Base-by-base conservation (phyloP, 2,888 invertebrate genomes). In the Caenorhabditis sp. region DNA sequence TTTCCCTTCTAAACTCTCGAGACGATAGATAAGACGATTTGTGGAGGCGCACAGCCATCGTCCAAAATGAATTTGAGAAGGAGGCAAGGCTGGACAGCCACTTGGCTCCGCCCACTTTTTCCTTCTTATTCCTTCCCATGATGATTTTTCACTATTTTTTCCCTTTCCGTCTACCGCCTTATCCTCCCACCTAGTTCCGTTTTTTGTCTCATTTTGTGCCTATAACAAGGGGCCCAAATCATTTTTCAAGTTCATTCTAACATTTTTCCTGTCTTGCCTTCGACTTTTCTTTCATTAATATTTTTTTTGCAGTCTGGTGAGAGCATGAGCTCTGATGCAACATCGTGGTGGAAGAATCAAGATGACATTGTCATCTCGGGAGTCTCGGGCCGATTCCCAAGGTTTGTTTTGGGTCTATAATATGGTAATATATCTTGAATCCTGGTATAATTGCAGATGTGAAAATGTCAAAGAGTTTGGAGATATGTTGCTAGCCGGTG, bases 381-480 rank as follows among this genome's bases (percentile, higher is more conserved):
- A 65, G 87, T 90, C 50, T 89, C 90, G 31, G 89, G 90, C 61
- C 87, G 96, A 78, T 91, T 97, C 83, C 97, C 97, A 14, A 94
- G 79, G 82, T 80, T 62, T n/a, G 67, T 26, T 26, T 53, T 50
- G 17, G n/a, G 4, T 20, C 23, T 53, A n/a, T n/a, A n/a, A n/a
- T n/a, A n/a, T n/a, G n/a, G n/a, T 56, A 26, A 4, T 2, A 26
- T 56, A 7, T 17, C 17, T 17, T 43, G 43, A 43, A 43, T 3
- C 17, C 31, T 7, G n/a, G n/a, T n/a, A 31, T 31, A 1, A 57
- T 67, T 75, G 57, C 72, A 82, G 97, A 90, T 94, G 94, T 78
- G 92, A 92, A 84, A 93, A 91, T 89, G 93, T 97, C 87, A 94
- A 94, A 83, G 97, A 97, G 90, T 97, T 97, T 89, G 93, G 93